A percentile compares a stretch with the other conserved stretches of the same genome.
Evolutionary conservation across 2,113 vertebrate genomes (phyloP).

Genomic region (Scytalopus superciliaris): DNA sequence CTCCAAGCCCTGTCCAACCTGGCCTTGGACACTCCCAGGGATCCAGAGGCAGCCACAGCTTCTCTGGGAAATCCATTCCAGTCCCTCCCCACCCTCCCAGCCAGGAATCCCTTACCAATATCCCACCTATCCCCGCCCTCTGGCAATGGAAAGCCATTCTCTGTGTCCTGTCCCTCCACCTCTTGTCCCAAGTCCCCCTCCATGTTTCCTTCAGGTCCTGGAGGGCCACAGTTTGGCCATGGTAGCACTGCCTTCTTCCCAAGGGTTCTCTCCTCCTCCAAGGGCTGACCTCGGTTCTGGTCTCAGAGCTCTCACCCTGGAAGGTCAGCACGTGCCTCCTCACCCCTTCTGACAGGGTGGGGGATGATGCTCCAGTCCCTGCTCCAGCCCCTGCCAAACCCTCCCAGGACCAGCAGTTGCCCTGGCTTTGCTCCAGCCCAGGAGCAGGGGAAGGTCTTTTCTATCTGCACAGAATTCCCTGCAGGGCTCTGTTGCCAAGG

Average conservation of each 20-base stretch:
- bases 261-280: not conserved
- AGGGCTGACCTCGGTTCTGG: fast-evolving
- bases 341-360: not conserved
- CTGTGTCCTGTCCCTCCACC: not conserved
- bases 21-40: not conserved
- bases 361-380: not conserved
- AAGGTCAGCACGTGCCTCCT: fast-evolving
- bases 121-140: not conserved
- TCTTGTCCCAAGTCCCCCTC: not conserved
- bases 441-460: not conserved
- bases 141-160: not conserved
- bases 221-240: not conserved
- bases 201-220: not conserved
- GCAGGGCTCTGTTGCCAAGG: not conserved
- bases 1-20: no score
- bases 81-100: not conserved
- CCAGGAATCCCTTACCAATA: not conserved
- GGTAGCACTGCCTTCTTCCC: not conserved
- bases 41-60: not conserved
- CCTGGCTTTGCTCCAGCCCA: not conserved
- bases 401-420: not conserved
- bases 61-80: not conserved
- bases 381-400: not conserved
- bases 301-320: fast-evolving
- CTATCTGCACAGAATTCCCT: not conserved